phyloP scores from a whole-genome alignment of 1,140 invertebrate genomes.

The Mercenaria mercenaria region DNA sequence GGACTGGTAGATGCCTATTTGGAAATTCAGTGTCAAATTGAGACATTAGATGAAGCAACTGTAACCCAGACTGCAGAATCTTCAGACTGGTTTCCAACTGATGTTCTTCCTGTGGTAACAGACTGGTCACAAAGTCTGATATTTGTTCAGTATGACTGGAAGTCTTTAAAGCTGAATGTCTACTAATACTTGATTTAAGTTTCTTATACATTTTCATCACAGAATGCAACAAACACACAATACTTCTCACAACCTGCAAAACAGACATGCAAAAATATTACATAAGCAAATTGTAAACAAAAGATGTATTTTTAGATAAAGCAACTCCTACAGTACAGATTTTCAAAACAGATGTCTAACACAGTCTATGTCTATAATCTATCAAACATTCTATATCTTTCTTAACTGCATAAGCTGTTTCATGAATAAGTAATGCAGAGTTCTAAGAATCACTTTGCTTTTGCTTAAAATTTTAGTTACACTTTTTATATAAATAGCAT shows the following conservation, averaged over 20 bases:
- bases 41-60: slow-evolving; percentile 66
- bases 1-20: slow-evolving; percentile 54
- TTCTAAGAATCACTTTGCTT: no score
- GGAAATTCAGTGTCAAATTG: slow-evolving; percentile 55
- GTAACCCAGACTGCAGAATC: slow-evolving; percentile 59
- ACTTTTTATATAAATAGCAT: no score
- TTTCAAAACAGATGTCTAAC: no score
- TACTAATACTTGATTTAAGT: neutral
- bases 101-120: neutral
- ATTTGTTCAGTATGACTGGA: neutral
- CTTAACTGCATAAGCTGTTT: no score
- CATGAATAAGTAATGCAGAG: no score
- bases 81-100: slow-evolving; percentile 21
- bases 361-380: no score
- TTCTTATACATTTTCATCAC: slow-evolving; percentile 60
- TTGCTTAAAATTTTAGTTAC: no score
- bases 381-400: no score
- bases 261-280: neutral
- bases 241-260: slow-evolving; percentile 63
- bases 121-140: neutral
- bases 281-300: neutral
- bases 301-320: no score
- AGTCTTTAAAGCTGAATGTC: neutral
- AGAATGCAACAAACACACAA: slow-evolving; percentile 60
- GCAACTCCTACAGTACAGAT: no score